Evolutionary conservation across 2,797 vertebrate genomes (phyloP).

Genomic region (Craterocephalus amniculus): DNA sequence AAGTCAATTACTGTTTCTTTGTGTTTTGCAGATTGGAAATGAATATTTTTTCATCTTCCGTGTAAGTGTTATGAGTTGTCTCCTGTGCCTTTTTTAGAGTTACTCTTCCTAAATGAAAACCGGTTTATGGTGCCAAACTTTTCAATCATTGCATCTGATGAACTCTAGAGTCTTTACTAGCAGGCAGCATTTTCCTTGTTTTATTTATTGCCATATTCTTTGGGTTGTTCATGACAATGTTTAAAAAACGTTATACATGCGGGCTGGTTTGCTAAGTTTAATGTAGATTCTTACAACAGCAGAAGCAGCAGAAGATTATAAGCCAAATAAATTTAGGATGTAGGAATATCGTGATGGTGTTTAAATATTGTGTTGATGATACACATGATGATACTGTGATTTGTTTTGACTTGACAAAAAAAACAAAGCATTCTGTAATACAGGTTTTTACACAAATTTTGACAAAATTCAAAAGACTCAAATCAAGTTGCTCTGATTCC

Average conservation of each 20-base stretch:
- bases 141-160: neutral
- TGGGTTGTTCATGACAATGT: too few relatives aligned
- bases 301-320: neutral
- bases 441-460: too few relatives aligned
- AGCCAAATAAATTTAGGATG: neutral
- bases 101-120: neutral
- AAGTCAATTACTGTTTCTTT: neutral
- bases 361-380: too few relatives aligned
- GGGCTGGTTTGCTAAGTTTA: neutral
- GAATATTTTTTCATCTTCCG: neutral
- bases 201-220: too few relatives aligned
- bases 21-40: neutral
- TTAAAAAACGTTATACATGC: too few relatives aligned
- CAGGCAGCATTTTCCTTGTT: constrained; percentile 2
- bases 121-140: neutral
- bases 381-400: neutral
- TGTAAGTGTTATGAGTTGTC: neutral
- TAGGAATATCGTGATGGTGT: neutral
- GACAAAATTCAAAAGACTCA: neutral
- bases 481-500: too few relatives aligned
- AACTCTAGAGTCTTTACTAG: neutral
- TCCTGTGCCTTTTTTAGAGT: neutral
- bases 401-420: neutral
- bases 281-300: neutral
- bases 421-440: neutral